These are phyloP conservation scores for Hippopotamyrus pictus DNA, from an alignment of 2,797 vertebrate genomes.

Conservation along the genomic window DNA sequence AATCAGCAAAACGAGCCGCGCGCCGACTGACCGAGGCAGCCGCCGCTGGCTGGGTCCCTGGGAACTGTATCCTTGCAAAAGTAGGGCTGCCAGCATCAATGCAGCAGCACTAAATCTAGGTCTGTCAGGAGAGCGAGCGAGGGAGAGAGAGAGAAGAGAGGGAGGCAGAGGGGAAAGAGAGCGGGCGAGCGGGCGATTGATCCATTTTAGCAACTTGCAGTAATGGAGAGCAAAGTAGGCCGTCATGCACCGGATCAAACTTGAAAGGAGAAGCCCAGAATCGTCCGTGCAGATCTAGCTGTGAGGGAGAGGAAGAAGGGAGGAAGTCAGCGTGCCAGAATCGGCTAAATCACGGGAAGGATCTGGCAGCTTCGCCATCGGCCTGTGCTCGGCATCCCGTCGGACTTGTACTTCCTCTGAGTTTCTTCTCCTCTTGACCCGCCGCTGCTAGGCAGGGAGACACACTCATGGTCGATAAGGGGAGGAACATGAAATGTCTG, in stretches of 20 bases:
- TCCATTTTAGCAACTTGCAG: slow-evolving; percentile 38
- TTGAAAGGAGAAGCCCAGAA: slow-evolving; percentile 61
- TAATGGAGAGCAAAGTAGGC: slow-evolving; percentile 70
- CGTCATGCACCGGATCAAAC: slow-evolving; percentile 73
- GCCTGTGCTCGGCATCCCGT: slow-evolving; percentile 14
- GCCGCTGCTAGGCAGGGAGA: slow-evolving; percentile 72
- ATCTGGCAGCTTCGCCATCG: slow-evolving; percentile 24
- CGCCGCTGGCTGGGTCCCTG: slow-evolving; percentile 46
- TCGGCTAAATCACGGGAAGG: slow-evolving; percentile 51
- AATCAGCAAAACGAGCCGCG: slow-evolving; percentile 65
- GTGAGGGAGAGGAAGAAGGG: slow-evolving; percentile 27
- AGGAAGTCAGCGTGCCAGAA: slow-evolving; percentile 52
- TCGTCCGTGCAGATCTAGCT: slow-evolving; percentile 33
- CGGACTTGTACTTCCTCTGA: slow-evolving; percentile 40
- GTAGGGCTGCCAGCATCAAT: slow-evolving; percentile 26
- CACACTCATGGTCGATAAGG: slow-evolving; percentile 99
- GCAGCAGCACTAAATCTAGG: slow-evolving; percentile 34
- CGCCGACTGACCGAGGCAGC: slow-evolving; percentile 43
- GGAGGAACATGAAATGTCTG: slow-evolving; percentile 99
- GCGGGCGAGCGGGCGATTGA: background rate
- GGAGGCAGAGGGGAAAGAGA: background rate
- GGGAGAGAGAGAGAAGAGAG: background rate
- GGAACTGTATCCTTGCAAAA: slow-evolving; percentile 40
- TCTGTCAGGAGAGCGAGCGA: slow-evolving; percentile 44
- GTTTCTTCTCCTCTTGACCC: slow-evolving; percentile 62